Conservation (phyloP, 2,888 invertebrate genomes). For the Ophraella communa region DNA sequence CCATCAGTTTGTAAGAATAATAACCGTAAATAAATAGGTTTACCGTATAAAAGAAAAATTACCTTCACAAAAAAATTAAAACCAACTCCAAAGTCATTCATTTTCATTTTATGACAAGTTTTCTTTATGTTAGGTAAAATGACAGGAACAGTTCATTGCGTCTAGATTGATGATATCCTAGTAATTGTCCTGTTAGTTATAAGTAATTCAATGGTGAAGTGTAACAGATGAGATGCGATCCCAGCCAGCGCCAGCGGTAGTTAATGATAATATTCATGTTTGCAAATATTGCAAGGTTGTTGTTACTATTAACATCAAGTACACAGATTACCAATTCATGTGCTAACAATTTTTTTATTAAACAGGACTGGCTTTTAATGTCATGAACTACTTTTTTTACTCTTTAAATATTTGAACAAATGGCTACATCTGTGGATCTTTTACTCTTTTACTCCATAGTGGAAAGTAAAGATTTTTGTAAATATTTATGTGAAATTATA, state of each 20-base stretch:
- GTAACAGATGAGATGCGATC: not conserved
- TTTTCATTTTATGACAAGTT: not conserved
- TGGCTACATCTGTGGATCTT: too few species aligned
- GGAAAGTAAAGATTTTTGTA: too few species aligned
- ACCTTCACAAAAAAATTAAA: not conserved
- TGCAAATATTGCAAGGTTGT: not conserved
- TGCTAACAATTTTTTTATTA: too few species aligned
- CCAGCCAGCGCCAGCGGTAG: not conserved
- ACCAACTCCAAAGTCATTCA: not conserved
- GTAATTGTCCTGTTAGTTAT: constrained; percentile 10
- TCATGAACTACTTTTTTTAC: too few species aligned
- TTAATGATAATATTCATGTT: not conserved
- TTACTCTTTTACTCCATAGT: too few species aligned
- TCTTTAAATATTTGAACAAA: too few species aligned
- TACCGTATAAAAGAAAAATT: constrained; percentile 1
- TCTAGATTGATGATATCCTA: constrained; percentile 10
- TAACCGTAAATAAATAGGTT: too few species aligned
- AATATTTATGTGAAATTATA: too few species aligned
- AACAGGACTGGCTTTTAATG: too few species aligned
- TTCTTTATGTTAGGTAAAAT: not conserved
- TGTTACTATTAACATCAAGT: too few species aligned
- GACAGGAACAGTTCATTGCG: not conserved
- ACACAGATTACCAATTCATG: too few species aligned
- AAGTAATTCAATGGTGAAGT: constrained; percentile 11
- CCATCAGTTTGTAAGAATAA: too few species aligned